Evolutionary conservation across 30 jellyfish, hydroid and myxozoan genomes (phyloP).

Genomic region (Aurelia coerulea): DNA sequence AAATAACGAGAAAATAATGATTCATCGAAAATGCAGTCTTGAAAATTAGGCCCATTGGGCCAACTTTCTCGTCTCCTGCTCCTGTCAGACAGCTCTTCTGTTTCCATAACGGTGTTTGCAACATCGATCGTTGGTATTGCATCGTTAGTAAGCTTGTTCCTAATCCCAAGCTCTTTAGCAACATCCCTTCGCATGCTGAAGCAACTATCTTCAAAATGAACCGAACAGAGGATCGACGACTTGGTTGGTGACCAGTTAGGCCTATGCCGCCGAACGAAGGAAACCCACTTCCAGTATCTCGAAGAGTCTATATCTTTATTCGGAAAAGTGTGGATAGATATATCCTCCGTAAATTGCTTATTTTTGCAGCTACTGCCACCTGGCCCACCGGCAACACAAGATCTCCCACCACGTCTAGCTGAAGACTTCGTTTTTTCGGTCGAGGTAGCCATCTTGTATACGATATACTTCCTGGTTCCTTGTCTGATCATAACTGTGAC

Average conservation of each 20-base stretch:
- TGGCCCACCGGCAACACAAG: constrained; percentile 4
- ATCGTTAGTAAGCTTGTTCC: not conserved
- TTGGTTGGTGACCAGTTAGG: not conserved
- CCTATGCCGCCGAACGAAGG: not conserved
- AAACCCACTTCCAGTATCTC: not conserved
- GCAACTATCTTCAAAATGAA: not conserved
- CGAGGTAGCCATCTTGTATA: too few relatives aligned
- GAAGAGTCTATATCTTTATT: not conserved
- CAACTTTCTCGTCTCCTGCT: not conserved
- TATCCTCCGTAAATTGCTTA: not conserved
- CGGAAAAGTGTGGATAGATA: not conserved
- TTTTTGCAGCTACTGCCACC: not conserved
- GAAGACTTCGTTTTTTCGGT: too few relatives aligned
- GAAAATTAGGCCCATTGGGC: too few relatives aligned
- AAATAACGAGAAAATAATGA: too few relatives aligned
- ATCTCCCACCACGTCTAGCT: not conserved
- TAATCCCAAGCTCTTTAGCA: not conserved
- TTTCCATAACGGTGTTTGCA: not conserved
- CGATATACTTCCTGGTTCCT: too few relatives aligned
- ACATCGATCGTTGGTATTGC: constrained; percentile 3
- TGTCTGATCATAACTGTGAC: too few relatives aligned
- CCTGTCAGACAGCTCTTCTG: not conserved
- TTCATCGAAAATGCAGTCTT: too few relatives aligned
- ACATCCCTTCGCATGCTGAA: not conserved
- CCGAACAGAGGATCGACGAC: not conserved